Evolutionary conservation across 1,140 invertebrate species (phyloP).

Genomic region (Philopotamus ludificatus): DNA sequence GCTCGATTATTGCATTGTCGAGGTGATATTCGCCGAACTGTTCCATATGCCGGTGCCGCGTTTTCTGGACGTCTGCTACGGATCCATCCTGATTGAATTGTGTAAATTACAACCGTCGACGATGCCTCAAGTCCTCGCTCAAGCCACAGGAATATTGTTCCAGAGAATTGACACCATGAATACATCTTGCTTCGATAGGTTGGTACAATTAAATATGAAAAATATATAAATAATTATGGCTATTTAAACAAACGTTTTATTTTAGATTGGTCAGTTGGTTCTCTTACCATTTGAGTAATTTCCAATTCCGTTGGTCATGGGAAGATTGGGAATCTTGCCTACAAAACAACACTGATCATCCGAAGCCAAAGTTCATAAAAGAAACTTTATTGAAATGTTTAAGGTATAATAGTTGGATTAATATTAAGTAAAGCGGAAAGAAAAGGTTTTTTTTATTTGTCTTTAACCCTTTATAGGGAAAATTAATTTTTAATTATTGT

Average conservation of each 20-base stretch:
- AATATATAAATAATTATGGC: neutral
- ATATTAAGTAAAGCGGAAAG: too few species aligned
- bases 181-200: conserved; percentile 90
- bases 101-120: conserved; percentile 96
- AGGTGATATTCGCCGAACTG: conserved; percentile 93
- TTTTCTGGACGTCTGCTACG: conserved; percentile 92
- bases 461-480: too few species aligned
- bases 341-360: conserved; percentile 84
- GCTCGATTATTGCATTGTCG: conserved; percentile 96
- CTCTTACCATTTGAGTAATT: conserved; percentile 98
- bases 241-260: conserved; percentile 26
- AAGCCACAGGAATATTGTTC: conserved; percentile 96
- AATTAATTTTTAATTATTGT: too few species aligned
- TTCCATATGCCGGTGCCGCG: conserved; percentile 88
- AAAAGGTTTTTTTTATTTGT: too few species aligned
- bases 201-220: conserved; percentile 45
- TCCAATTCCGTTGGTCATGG: conserved; percentile 99
- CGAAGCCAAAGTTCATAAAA: conserved; percentile 92
- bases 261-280: conserved; percentile 92
- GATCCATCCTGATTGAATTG: conserved; percentile 93
- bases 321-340: conserved; percentile 89
- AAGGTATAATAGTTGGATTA: too few species aligned
- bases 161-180: conserved; percentile 97
- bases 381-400: conserved; percentile 91
- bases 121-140: conserved; percentile 96